Evolutionary conservation across 1,140 invertebrate genomes (phyloP), one percentile per base, ranked within the genome.

Genomic region (Ditylenchus dipsaci): DNA sequence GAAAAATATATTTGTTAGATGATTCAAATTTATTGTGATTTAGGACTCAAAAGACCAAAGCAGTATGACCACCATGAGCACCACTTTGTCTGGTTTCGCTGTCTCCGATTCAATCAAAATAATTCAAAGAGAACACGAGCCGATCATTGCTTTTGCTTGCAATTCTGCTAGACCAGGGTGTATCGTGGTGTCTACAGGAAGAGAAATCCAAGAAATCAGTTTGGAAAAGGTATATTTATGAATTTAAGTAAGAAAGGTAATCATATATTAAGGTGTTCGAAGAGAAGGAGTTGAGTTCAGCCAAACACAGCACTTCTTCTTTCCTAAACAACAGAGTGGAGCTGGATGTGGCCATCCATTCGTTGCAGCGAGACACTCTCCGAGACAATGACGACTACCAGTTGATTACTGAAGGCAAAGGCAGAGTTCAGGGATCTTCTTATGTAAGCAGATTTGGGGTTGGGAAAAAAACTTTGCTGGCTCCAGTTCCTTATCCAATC

Each of bases 81-180:
- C 1, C 9, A 58, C 71, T 57, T 1, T 9, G n/a, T 23, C 29
- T 3, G 26, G 23, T 65, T 1, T n/a, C 19, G 23, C 67, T 45
- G 67, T 71, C 19, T 65, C 63, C 1, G 77, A 85, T 63, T 83
- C 92, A 47, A 91, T 96, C 65, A 88, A 93, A 67, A 93, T 99
- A 71, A 94, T 97, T 70, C 95, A 98, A 83, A 97, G 97, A 85
- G 95, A 98, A 83, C 93, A 96, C 86, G 95, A 99, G 84, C 92
- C 92, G 66, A 96, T 99, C 71, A 90, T 92, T 73, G 91, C 95
- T 38, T 99, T 98, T 86, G 95, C 93, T 81, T 87, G 97, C 53
- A 97, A 95, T 86, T 89, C 68, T 42, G 68, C 70, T 90, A 90
- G 89, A 76, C 86, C 88, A 67, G 90, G 89, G 38, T 85, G 91